Percentiles rank a stretch among this genome's conserved stretches.
These are phyloP conservation scores for Pheosia tremula DNA, from an alignment of 2,888 invertebrate species.

Conservation along the genomic window DNA sequence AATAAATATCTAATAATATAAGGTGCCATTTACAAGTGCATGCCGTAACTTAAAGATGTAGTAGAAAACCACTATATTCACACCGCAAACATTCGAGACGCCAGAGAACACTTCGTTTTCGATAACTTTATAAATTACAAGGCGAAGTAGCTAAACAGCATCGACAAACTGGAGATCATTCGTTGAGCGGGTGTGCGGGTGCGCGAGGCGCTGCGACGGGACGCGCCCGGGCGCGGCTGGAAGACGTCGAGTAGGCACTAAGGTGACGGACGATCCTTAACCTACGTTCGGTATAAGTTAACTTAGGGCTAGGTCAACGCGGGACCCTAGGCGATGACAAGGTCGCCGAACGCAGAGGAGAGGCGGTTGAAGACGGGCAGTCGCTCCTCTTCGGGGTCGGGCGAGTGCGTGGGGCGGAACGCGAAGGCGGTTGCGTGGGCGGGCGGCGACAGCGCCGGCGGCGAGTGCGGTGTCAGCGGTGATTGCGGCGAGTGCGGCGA, in stretches of 20 bases:
- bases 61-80: slow-evolving; percentile 73
- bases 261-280: slow-evolving; percentile 79
- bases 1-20: slow-evolving; percentile 83
- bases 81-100: slow-evolving; percentile 84
- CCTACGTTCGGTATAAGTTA: slow-evolving; percentile 77
- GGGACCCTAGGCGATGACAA: slow-evolving; percentile 73
- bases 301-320: slow-evolving; percentile 73
- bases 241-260: slow-evolving; percentile 81
- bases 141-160: slow-evolving; percentile 75
- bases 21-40: slow-evolving; percentile 84
- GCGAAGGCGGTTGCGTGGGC: slow-evolving; percentile 74
- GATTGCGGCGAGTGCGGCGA: slow-evolving; percentile 61
- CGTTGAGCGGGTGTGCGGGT: slow-evolving; percentile 80
- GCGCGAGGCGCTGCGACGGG: slow-evolving; percentile 68
- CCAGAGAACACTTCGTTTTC: slow-evolving; percentile 75
- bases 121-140: slow-evolving; percentile 75
- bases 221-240: slow-evolving; percentile 75
- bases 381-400: slow-evolving; percentile 86
- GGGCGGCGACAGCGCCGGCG: slow-evolving; percentile 80
- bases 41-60: slow-evolving; percentile 76
- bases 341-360: slow-evolving; percentile 78
- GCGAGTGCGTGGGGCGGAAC: slow-evolving; percentile 73
- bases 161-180: slow-evolving; percentile 83
- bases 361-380: slow-evolving; percentile 90
- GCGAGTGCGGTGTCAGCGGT: slow-evolving; percentile 66